Percentiles rank a stretch among this genome's conserved stretches.
Conservation (phyloP, 1,140 invertebrate species). For the Thaumatotibia leucotreta region DNA sequence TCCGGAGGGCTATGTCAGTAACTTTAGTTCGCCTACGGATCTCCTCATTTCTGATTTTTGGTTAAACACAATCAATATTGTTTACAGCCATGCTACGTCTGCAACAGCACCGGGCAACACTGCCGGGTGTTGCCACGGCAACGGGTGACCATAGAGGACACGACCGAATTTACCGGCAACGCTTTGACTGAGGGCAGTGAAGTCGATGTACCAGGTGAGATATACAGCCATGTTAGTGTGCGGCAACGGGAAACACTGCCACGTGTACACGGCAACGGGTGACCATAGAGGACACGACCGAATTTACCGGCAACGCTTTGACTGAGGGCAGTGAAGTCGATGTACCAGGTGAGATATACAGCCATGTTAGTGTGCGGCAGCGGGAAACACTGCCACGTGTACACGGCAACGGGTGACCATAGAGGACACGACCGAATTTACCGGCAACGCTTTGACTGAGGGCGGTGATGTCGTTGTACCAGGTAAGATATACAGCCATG, state of each 20-base stretch:
- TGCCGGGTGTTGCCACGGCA: constrained; percentile 75
- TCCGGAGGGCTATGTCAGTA: too few relatives aligned
- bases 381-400: constrained; percentile 84
- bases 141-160: constrained; percentile 22
- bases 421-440: constrained; percentile 29
- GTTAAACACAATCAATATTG: not conserved
- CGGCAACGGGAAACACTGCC: constrained; percentile 88
- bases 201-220: constrained; percentile 20
- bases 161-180: constrained; percentile 28
- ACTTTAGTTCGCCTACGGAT: too few relatives aligned
- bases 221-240: not conserved
- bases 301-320: constrained; percentile 29
- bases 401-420: constrained; percentile 16
- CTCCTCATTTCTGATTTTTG: too few relatives aligned
- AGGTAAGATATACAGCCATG: constrained; percentile 23
- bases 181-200: constrained; percentile 32
- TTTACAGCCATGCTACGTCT: constrained; percentile 87
- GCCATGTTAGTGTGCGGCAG: constrained; percentile 76
- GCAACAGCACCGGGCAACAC: constrained; percentile 89
- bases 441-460: constrained; percentile 32
- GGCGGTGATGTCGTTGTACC: constrained; percentile 22
- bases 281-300: constrained; percentile 25
- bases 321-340: constrained; percentile 29
- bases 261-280: constrained; percentile 33
- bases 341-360: constrained; percentile 21